Base-by-base conservation (phyloP, 1,140 invertebrate species). In the Dryas iulia region DNA sequence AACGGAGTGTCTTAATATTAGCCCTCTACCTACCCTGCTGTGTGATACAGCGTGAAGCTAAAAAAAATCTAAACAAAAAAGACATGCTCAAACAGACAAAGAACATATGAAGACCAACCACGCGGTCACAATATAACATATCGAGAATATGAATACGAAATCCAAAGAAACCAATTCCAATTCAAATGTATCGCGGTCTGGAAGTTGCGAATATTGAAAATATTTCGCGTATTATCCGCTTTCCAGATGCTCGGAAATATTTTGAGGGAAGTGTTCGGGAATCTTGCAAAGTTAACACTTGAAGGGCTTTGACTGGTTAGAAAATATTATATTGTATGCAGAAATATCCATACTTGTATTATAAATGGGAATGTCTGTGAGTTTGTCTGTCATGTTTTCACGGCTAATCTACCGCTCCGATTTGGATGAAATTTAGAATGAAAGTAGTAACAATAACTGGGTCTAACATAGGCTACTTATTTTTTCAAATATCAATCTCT, bases 171-270 rank as follows among this genome's bases (percentile, higher is more conserved):
- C 39, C 52, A 56, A 31, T 33, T 24, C 53, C 18, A 33, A 64
- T 72, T 68, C 57, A 12, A 25, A 31, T 35, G 64, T 60, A 60
- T 60, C 47, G 60, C 28, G 26, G 69, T 68, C 64, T 47, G 76
- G 64, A 76, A 69, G 70, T 71, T 71, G 67, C 69, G 71, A 69
- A 78, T 81, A 81, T 81, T 81, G 78, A 78, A 79, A 81, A 79
- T 79, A 77, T 81, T 81, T 79, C 67, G 66, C 74, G 65, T 73
- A 81, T 77, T 72, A 81, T 81, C 74, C 74, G 71, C 39, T 58
- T 62, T 68, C 47, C 71, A 58, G 59, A 53, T 59, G 68, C 24
- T 65, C 39, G 7, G 18, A 18, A 21, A 47, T 47, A 47, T 18
- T 57, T 56, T 23, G 53, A 21, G 26, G 30, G 39, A 75, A 73